Evolutionary conservation across 2,888 invertebrate species (phyloP).

Genomic region (Agonopterix heracliana): DNA sequence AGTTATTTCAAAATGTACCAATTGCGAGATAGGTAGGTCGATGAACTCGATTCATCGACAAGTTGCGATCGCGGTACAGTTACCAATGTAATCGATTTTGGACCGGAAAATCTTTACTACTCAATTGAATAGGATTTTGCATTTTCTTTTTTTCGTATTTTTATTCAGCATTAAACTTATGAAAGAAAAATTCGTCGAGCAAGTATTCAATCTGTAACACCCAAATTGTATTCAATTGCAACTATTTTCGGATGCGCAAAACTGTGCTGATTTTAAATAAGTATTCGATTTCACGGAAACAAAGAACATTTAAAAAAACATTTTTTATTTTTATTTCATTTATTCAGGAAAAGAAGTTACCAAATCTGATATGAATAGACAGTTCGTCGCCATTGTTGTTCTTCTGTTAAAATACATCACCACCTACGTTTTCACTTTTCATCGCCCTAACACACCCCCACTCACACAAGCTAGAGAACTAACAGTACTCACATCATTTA

Average conservation of each 20-base stretch:
- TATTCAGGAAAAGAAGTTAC: too few relatives aligned
- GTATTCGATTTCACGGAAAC: too few relatives aligned
- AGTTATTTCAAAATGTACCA: constrained; percentile 25
- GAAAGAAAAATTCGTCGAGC: constrained; percentile 9
- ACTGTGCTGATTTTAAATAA: too few relatives aligned
- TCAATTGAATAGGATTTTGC: constrained; percentile 13
- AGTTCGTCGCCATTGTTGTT: too few relatives aligned
- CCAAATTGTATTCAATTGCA: constrained; percentile 1
- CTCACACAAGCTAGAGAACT: constrained; percentile 5
- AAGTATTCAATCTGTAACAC: constrained; percentile 2
- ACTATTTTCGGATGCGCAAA: neutral
- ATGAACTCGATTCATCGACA: constrained; percentile 38
- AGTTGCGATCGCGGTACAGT: constrained; percentile 27
- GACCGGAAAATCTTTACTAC: constrained; percentile 13
- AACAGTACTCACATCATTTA: constrained; percentile 7
- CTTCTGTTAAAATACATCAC: too few relatives aligned
- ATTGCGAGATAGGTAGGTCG: constrained; percentile 36
- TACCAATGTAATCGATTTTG: constrained; percentile 36
- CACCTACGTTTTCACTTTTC: neutral
- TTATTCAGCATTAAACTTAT: constrained; percentile 11
- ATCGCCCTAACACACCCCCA: neutral
- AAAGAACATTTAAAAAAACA: too few relatives aligned
- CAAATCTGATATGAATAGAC: too few relatives aligned
- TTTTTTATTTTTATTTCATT: too few relatives aligned
- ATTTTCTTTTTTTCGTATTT: constrained; percentile 14